Evolutionary conservation across 2,888 invertebrate species (phyloP), one percentile per base, ranked within the genome.

Genomic region (Coenonympha arcania): DNA sequence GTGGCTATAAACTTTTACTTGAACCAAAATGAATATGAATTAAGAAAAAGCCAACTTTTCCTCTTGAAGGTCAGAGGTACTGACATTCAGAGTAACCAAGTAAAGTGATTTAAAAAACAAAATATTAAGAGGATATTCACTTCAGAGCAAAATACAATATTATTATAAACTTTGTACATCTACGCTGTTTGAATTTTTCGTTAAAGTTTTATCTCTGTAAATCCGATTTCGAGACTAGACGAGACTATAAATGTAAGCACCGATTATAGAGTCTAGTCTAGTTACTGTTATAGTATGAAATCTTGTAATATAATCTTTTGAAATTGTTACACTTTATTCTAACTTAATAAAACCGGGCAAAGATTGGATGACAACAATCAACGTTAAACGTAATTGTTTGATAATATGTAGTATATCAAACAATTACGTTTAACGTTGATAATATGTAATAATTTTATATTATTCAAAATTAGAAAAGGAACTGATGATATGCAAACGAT

Each of bases 11-110:
- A 39, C 9, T 39, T 39, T 24, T 39, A 11, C 20, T 11, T n/a
- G 13, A 39, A 39, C 24, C 15, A 39, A 39, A 39, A 30, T 18
- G 41, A 41, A 41, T 30, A 13, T 19, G 19, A 30, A 30, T 18
- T 18, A 41, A 30, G 19, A 16, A 30, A 19, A 18, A 30, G 30
- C 18, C 28, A 8, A 18, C n/a, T 28, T 30, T 41, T 28, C 18
- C 18, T n/a, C 6, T 19, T 41, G 19, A 28, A 41, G 41, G 41
- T 41, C 41, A 41, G 18, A 41, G 28, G 13, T 24, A 6, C 15
- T 9, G 26, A 41, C 22, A 24, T 39, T 39, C 15, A 4, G 9
- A 9, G 24, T 4, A 15, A 16, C 22, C 22, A 8, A 41, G 39
- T 40, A 15, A 40, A 24, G 30, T 30, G 30, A 19, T 41, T 30